Base-by-base conservation (phyloP, 2,797 vertebrate species). In the Synanceia verrucosa region DNA sequence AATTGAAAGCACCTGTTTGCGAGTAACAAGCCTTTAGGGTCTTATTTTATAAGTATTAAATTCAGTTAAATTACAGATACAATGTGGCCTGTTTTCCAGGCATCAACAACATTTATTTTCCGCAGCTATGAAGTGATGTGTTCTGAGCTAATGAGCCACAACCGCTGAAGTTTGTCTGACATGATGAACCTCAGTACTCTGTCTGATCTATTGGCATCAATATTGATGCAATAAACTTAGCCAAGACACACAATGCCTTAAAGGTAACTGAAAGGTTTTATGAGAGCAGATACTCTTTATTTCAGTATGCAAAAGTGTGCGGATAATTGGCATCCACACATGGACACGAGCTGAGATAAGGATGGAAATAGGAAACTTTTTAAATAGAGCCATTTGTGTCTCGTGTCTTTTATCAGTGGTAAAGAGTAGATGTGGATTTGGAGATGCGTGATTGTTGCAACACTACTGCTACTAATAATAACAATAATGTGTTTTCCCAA, bases 261-360 rank as follows among this genome's bases (percentile, higher is more conserved):
- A 53, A 69, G 64, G 73, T 59, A 33, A 58, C 24, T 29, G 55
- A 73, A 23, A 39, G 24, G 50, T 59, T 76, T 68, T 53, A 76
- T 68, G 58, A 39, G 63, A 34, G 47, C 47, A 64, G 23, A 57
- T 19, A 47, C 57, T n/a, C n/a, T n/a, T n/a, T 39, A 34, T 48
- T 59, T 76, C 67, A 60, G 9, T 56, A 50, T 47, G 60, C 53
- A 63, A n/a, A 67, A 46, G 34, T n/a, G n/a, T n/a, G 31, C 65
- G 19, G 46, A 73, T 75, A 79, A 82, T 63, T 81, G 64, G 51
- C 34, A 53, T 58, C 48, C 63, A 67, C 53, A 53, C 18, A 55
- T 13, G 10, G 64, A 69, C 50, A 56, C 36, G 2, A 14, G 6
- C 57, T 44, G 65, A 63, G 44, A 76, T 59, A 26, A 41, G 31